Evolutionary conservation across 2,113 vertebrate genomes (phyloP).

Genomic region (Papio anubis): DNA sequence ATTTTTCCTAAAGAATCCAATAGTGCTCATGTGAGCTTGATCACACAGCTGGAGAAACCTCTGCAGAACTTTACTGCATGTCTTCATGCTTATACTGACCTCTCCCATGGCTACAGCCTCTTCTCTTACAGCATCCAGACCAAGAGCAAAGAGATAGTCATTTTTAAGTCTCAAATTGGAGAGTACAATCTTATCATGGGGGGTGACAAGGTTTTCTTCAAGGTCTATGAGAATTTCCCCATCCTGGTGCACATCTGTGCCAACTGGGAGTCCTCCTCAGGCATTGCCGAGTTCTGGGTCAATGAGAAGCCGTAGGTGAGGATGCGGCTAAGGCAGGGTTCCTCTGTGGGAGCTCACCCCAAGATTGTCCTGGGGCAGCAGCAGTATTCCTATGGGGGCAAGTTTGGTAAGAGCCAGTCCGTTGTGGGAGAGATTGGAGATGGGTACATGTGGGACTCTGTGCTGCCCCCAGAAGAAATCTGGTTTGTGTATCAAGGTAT

Average conservation of each 20-base stretch:
- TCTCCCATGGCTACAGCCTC: slow-evolving; percentile 50
- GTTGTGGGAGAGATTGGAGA: slow-evolving; percentile 67
- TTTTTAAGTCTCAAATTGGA: slow-evolving; percentile 50
- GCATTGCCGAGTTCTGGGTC: slow-evolving; percentile 57
- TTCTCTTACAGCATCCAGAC: slow-evolving; percentile 73
- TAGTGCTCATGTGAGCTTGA: slow-evolving; percentile 58
- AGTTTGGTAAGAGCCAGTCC: slow-evolving; percentile 51
- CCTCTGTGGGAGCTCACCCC: accelerated
- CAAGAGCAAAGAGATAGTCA: slow-evolving; percentile 67
- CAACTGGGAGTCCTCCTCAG: slow-evolving; percentile 18
- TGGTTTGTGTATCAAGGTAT: background rate
- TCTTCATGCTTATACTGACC: slow-evolving; percentile 73
- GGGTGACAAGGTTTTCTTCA: slow-evolving; percentile 30
- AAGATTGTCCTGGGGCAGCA: slow-evolving; percentile 70
- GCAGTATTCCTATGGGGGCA: slow-evolving; percentile 49
- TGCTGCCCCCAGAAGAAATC: slow-evolving; percentile 59
- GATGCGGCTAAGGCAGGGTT: slow-evolving; percentile 61
- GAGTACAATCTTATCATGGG: slow-evolving; percentile 56
- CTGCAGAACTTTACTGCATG: slow-evolving; percentile 74
- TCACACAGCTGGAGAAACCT: accelerated
- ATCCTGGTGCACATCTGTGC: slow-evolving; percentile 59
- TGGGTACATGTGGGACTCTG: slow-evolving; percentile 47
- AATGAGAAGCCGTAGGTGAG: slow-evolving; percentile 52
- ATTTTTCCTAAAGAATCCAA: slow-evolving; percentile 67
- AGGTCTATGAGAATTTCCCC: background rate